Percentiles rank a stretch among this genome's conserved stretches.
Conservation (phyloP, 2,797 vertebrate species). For the Scolopax bukidnonensis region DNA sequence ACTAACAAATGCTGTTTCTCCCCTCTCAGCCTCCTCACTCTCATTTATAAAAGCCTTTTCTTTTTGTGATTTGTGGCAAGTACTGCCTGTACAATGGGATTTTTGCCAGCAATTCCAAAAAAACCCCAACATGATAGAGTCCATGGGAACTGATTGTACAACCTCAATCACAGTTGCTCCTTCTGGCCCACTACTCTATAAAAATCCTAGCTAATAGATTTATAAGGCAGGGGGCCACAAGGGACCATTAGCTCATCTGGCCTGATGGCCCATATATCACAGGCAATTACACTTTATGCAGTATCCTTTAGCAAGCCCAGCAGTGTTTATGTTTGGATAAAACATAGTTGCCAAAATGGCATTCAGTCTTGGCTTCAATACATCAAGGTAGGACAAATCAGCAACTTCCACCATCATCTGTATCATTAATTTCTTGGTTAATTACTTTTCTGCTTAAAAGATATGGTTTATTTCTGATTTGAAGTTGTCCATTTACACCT, state of each 20-base stretch:
- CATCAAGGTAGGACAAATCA: background rate
- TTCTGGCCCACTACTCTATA: background rate
- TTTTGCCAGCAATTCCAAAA: background rate
- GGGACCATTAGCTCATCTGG: constrained; percentile 25
- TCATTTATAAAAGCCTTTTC: background rate
- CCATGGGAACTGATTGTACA: background rate
- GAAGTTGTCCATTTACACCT: background rate
- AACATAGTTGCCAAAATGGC: constrained; percentile 6
- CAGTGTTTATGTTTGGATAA: constrained; percentile 1
- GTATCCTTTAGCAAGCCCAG: background rate
- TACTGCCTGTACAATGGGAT: background rate
- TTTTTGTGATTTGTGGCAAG: background rate
- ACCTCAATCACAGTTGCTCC: background rate
- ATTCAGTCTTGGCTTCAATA: constrained; percentile 12
- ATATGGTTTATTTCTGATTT: background rate
- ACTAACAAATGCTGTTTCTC: background rate
- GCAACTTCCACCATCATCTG: background rate
- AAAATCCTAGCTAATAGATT: constrained; percentile 29
- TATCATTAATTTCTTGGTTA: background rate
- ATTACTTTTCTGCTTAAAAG: background rate
- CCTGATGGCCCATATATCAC: background rate
- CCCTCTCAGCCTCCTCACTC: background rate
- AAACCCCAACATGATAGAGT: background rate
- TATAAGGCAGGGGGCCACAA: constrained; percentile 4
- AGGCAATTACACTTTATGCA: constrained; percentile 10